Evolutionary conservation across 2,797 vertebrate species (phyloP).

Genomic region (Sylvia borin): DNA sequence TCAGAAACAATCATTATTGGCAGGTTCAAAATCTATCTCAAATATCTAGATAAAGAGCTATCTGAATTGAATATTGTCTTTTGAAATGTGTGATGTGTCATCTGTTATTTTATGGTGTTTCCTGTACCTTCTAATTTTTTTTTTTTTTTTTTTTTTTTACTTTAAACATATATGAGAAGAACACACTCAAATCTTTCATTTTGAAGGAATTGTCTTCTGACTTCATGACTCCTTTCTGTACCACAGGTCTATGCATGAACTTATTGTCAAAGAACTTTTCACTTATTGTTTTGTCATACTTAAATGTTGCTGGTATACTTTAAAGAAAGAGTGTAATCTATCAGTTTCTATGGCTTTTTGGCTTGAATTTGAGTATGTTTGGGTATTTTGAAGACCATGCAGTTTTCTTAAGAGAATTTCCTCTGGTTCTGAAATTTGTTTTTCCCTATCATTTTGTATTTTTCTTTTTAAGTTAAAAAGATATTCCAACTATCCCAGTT

Average conservation of each 20-base stretch:
- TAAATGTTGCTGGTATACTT: not conserved
- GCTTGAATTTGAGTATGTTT: not conserved
- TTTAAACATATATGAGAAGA: not conserved
- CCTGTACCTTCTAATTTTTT: not conserved
- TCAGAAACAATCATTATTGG: not conserved
- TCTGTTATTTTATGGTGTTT: not conserved
- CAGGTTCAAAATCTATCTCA: not conserved
- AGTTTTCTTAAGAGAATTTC: conserved; percentile 11
- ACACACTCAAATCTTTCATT: not conserved
- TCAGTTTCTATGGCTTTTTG: not conserved
- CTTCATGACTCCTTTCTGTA: not conserved
- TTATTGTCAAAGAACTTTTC: not conserved
- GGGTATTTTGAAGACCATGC: not conserved
- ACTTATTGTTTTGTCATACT: not conserved
- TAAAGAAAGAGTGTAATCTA: not conserved
- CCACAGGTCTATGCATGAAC: not conserved
- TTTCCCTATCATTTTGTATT: not conserved
- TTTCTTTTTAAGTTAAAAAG: conserved; percentile 38
- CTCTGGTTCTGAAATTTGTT: not conserved
- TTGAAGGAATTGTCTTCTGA: not conserved
- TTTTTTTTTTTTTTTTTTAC: not conserved
- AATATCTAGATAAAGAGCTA: not conserved
- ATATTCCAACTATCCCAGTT: conserved; percentile 7
- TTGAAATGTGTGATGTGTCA: not conserved
- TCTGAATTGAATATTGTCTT: not conserved